Percentiles rank a stretch among this genome's conserved stretches.
Evolutionary conservation across 1,140 invertebrate genomes (phyloP).

Genomic region (Palaemon carinicauda): DNA sequence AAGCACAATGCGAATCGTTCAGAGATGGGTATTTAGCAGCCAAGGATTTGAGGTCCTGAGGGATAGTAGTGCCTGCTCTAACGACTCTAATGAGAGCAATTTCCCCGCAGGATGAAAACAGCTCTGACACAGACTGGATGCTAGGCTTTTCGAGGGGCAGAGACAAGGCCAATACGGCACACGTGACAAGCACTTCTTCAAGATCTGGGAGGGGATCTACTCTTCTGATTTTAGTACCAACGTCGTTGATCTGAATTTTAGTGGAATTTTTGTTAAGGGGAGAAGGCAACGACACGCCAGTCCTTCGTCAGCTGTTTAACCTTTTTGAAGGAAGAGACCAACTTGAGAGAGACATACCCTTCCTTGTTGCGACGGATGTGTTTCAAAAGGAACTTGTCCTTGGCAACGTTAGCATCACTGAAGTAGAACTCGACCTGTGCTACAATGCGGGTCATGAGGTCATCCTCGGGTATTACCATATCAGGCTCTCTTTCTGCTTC

Average conservation of each 20-base stretch:
- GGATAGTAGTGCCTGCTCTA: slow-evolving; percentile 84
- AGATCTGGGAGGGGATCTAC: slow-evolving; percentile 84
- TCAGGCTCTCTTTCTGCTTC: slow-evolving; percentile 60
- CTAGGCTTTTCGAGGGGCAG: slow-evolving; percentile 84
- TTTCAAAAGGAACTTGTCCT: slow-evolving; percentile 93
- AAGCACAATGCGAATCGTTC: slow-evolving; percentile 80
- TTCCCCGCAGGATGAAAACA: slow-evolving; percentile 87
- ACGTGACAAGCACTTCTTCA: slow-evolving; percentile 88
- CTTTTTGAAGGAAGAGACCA: slow-evolving; percentile 92
- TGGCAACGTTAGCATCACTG: slow-evolving; percentile 91
- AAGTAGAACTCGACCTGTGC: slow-evolving; percentile 93
- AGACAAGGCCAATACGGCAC: slow-evolving; percentile 87
- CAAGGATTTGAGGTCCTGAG: slow-evolving; percentile 87
- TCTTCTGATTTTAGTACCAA: slow-evolving; percentile 88
- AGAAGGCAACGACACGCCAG: slow-evolving; percentile 88
- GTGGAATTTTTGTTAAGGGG: slow-evolving; percentile 78
- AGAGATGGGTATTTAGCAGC: slow-evolving; percentile 84
- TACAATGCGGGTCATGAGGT: slow-evolving; percentile 69
- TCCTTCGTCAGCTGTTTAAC: slow-evolving; percentile 92
- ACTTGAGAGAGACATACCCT: slow-evolving; percentile 91
- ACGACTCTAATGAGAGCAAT: slow-evolving; percentile 86
- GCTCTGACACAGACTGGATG: slow-evolving; percentile 86
- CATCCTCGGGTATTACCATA: slow-evolving; percentile 60
- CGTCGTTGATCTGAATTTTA: slow-evolving; percentile 88
- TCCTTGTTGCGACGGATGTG: slow-evolving; percentile 94